Conservation (phyloP, 2,797 vertebrate genomes). For the Poecile montanus region DNA sequence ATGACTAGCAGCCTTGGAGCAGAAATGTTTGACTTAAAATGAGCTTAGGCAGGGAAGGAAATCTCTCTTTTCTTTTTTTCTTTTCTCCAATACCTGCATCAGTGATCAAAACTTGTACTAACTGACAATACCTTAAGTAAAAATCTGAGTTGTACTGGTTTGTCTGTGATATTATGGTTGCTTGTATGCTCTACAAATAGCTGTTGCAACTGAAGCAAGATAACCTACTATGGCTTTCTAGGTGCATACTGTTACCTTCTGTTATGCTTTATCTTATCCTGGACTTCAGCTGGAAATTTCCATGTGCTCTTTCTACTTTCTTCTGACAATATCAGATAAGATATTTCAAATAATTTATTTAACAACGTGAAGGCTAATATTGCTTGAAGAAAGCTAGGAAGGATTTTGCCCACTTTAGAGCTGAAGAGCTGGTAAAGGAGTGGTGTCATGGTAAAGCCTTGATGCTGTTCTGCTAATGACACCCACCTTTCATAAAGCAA, state of each 20-base stretch:
- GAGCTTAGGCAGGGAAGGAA: not conserved
- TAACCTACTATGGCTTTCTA: not conserved
- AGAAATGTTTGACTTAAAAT: not conserved
- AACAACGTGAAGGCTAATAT: not conserved
- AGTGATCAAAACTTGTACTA: not conserved
- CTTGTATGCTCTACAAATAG: not conserved
- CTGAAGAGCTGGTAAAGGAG: not conserved
- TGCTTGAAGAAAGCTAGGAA: not conserved
- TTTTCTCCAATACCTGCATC: not conserved
- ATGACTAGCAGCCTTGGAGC: not conserved
- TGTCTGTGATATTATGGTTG: not conserved
- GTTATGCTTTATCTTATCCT: not conserved
- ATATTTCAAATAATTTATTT: not conserved
- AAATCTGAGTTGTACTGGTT: not conserved
- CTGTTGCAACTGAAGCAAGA: not conserved
- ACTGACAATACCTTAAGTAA: not conserved
- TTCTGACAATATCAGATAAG: not conserved
- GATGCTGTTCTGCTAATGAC: not conserved
- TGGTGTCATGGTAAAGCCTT: not conserved
- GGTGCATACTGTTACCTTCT: not conserved
- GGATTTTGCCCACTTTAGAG: not conserved
- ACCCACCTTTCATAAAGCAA: not conserved
- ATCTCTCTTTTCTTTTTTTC: not conserved
- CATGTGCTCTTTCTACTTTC: not conserved
- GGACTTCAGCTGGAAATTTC: not conserved